Percentiles rank a stretch among this genome's conserved stretches.
These are phyloP conservation scores for Melinaea marsaeus DNA, from an alignment of 2,888 invertebrate species.

Conservation along the genomic window DNA sequence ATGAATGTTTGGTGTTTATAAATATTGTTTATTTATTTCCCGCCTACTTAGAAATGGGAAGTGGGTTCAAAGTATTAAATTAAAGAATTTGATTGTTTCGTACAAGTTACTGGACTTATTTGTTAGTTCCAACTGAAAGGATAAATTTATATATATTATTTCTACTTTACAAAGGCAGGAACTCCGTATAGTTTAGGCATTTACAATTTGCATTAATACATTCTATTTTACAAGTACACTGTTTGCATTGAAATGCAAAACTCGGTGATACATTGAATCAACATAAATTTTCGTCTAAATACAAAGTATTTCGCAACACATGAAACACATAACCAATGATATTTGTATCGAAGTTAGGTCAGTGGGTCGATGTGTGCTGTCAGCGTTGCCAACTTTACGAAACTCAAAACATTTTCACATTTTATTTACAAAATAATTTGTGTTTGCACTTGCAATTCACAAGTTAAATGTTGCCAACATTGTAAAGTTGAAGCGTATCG, in stretches of 20 bases:
- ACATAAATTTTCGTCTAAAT: constrained; percentile 5
- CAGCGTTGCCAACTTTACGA: constrained; percentile 13
- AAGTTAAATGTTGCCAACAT: constrained; percentile 4
- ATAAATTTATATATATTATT: not conserved
- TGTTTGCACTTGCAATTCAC: constrained; percentile 13
- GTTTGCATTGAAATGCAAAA: not conserved
- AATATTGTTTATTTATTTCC: not conserved
- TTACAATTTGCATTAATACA: not conserved
- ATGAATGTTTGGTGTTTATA: not conserved
- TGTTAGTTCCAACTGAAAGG: not conserved
- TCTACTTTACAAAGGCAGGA: not conserved
- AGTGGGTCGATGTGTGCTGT: constrained; percentile 16
- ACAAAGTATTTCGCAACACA: constrained; percentile 6
- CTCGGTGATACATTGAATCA: constrained; percentile 1
- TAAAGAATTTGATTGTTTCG: not conserved
- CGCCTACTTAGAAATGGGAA: not conserved
- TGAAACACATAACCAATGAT: constrained; percentile 16
- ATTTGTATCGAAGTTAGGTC: constrained; percentile 15
- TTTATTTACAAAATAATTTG: constrained; percentile 20
- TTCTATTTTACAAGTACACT: not conserved
- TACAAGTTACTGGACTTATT: not conserved
- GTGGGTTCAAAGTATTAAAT: not conserved
- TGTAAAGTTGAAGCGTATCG: constrained; percentile 5
- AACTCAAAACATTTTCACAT: constrained; percentile 18
- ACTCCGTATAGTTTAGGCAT: not conserved